Evolutionary conservation across 2,797 vertebrate genomes (phyloP), one percentile per base, ranked within the genome.

Genomic region (Acipenser transmontanus): DNA sequence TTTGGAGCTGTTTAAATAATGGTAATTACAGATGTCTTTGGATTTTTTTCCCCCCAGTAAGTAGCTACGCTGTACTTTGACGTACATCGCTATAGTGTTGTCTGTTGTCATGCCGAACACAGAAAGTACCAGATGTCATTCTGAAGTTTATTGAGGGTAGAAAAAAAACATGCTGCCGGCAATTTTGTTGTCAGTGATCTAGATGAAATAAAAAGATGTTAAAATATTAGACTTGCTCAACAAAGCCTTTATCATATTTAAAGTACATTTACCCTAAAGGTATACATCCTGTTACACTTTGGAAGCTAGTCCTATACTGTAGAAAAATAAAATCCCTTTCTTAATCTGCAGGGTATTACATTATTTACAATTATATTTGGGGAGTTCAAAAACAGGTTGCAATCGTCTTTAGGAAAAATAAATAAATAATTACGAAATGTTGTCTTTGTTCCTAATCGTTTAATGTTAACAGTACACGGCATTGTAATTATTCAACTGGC

Each of bases 71-170:
- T 83, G 83, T 81, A 77, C 73, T 80, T 81, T 84, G 76, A 84
- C 87, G 77, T 73, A 83, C 81, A 88, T 80, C 85, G 85, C 82
- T 84, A 68, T 73, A 82, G 72, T 73, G 70, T 84, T 80, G 89
- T 92, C 86, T 91, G 85, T 86, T 91, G 85, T 91, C 86, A 87
- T 87, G 84, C 77, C 89, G 87, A 91, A 90, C 87, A 84, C 87
- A 91, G 88, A 76, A 87, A 82, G 87, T 91, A 90, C 90, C 89
- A 89, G 85, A 91, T 90, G 88, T 88, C 88, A 88, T 87, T 92
- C 82, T 87, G 88, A 90, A 88, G 83, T 88, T 88, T 91, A 89
- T 81, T 81, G 71, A 80, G 77, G 75, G 80, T 20, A 78, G 73
- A 73, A 75, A 76, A 81, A 83, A 88, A 89, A 82, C 84, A 79